Percentiles rank a stretch among this genome's conserved stretches.
Conservation (phyloP, 2,113 vertebrate genomes). For the Cyprinodon brontotheroides region DNA sequence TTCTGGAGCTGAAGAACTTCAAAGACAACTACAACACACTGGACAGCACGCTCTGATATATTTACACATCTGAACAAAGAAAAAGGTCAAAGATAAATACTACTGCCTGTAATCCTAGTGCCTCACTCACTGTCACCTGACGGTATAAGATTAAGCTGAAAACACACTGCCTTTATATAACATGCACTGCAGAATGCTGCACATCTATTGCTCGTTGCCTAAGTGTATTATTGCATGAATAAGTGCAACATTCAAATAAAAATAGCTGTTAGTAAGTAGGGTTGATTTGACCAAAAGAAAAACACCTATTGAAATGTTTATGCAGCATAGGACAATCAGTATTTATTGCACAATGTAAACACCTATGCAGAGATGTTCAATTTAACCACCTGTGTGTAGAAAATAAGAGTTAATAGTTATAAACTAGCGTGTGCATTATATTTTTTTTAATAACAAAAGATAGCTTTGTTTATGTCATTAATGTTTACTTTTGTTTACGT, state of each 20-base stretch:
- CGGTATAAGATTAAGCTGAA: conserved; percentile 9
- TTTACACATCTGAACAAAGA: background rate
- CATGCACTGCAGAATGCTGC: conserved; percentile 26
- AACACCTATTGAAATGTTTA: conserved; percentile 31
- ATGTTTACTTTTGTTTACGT: conserved; percentile 29
- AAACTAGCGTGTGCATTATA: conserved; percentile 2
- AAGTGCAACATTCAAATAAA: background rate
- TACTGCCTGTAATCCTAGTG: conserved; percentile 32
- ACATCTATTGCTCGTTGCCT: conserved; percentile 37
- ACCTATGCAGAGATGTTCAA: conserved; percentile 51
- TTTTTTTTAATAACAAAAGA: background rate
- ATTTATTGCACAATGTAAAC: conserved; percentile 63
- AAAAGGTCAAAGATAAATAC: background rate
- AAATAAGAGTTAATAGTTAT: conserved; percentile 19
- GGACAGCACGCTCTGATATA: conserved; percentile 89
- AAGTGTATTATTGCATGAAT: conserved; percentile 45
- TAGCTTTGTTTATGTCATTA: conserved; percentile 11
- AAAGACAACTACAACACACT: conserved; percentile 98
- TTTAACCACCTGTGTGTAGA: conserved; percentile 32
- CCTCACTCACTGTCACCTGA: conserved; percentile 12
- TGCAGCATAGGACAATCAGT: conserved; percentile 70
- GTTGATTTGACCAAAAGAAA: conserved; percentile 66
- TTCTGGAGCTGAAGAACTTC: conserved; percentile 96
- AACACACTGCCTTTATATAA: conserved; percentile 53
- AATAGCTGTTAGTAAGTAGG: background rate